Base-by-base conservation (phyloP, 1,140 invertebrate species). In the Lucilia cuprina region DNA sequence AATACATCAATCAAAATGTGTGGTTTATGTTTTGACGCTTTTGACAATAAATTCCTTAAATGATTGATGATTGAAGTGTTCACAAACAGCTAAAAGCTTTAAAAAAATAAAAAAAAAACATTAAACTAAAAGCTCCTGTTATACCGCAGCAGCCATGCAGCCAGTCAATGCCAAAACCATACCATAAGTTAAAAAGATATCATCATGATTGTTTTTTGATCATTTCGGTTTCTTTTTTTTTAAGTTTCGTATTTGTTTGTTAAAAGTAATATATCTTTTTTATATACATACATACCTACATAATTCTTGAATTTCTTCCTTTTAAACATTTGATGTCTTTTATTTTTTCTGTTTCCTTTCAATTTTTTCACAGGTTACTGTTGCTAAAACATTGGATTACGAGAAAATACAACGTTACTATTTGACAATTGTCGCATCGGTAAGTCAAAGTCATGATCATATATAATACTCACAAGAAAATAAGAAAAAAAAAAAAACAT, bases 361-460 rank as follows among this genome's bases (percentile, higher is more conserved):
- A 19, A 35, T 70, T 70, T 65, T 17, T 65, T 77, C 83, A 5
- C 82, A 91, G 90, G 94, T 98, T 84, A 97, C 96, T 12, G 94
- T 98, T n/a, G 96, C 96, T 88, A 94, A 95, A 86, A 96, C 94
- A 35, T 92, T 98, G 87, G 97, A 98, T 92, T 98, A 95, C 91
- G 97, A 98, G 90, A 95, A 94, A 88, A 96, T 95, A n/a, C 95
- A 97, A 89, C 94, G 95, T 86, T 98, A 97, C 92, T 95, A 97
- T 89, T 94, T 98, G 88, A 97, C 96, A 84, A 95, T 98, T 89
- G 94, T 97, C 85, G 97, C 96, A 85, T 95, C 96, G 91, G 97
- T 98, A 92, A 96, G 96, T 95, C 55, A n/a, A 82, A 49, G 2
- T 60, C 77, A 80, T 60, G 77, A 80, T 80, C 77, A 84, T 74